phyloP scores from a whole-genome alignment of 2,888 invertebrate genomes.

The Drosophila histrio region DNA sequence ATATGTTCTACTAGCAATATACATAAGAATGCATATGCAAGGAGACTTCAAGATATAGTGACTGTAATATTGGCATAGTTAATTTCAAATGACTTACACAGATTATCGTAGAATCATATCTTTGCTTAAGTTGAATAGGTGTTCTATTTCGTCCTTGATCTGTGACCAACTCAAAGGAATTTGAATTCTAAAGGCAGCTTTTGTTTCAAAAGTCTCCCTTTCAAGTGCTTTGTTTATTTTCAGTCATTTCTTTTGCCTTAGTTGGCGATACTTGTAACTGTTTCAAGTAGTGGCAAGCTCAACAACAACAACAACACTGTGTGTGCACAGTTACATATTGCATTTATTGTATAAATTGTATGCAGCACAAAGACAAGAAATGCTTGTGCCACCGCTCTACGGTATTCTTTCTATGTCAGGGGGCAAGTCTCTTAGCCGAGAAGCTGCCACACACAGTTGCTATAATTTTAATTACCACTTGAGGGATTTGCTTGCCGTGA shows the following conservation, averaged over 20 bases:
- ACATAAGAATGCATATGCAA: no score
- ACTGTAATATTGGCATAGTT: no score
- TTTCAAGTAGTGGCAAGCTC: slow-evolving; percentile 54
- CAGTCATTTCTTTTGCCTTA: slow-evolving; percentile 47
- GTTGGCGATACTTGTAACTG: slow-evolving; percentile 55
- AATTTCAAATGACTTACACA: no score
- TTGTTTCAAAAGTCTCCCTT: slow-evolving; percentile 5
- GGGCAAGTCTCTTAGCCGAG: slow-evolving; percentile 34
- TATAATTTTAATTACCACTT: slow-evolving; percentile 81
- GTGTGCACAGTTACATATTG: slow-evolving; percentile 18
- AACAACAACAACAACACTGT: slow-evolving; percentile 6
- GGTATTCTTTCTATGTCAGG: slow-evolving; percentile 66
- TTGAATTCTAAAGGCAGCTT: slow-evolving; percentile 1
- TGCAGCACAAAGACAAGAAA: slow-evolving; percentile 35
- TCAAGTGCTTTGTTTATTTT: slow-evolving; percentile 35
- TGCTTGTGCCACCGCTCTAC: slow-evolving; percentile 43
- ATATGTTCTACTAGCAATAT: no score
- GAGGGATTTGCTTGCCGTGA: slow-evolving; percentile 45
- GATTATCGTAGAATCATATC: background rate
- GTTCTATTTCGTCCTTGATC: background rate
- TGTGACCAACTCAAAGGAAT: background rate
- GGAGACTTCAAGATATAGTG: no score
- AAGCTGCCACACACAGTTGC: slow-evolving; percentile 36
- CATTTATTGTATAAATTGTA: slow-evolving; percentile 40
- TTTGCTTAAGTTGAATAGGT: background rate